These are phyloP conservation scores for Protodeltote pygarga DNA, from an alignment of 2,888 invertebrate genomes.

Conservation along the genomic window DNA sequence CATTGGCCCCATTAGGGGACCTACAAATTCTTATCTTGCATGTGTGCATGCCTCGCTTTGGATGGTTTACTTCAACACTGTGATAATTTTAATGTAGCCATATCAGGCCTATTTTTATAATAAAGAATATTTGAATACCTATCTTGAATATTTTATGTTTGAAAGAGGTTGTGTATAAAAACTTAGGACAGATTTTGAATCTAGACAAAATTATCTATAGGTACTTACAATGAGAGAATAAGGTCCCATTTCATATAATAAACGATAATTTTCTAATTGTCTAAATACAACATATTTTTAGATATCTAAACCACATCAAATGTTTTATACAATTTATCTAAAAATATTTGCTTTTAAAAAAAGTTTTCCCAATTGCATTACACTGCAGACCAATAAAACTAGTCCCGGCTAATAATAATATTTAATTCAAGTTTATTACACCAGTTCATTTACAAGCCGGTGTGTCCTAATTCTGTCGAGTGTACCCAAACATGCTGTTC, in stretches of 20 bases:
- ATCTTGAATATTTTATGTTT: not conserved
- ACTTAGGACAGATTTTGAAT: constrained; percentile 1
- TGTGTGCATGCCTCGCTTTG: constrained; percentile 52
- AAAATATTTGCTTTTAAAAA: not conserved
- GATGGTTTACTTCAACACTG: constrained; percentile 36
- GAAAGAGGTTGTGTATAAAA: constrained; percentile 8
- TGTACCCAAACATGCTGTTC: constrained; percentile 40
- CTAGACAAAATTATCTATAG: not conserved
- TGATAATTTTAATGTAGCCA: constrained; percentile 34
- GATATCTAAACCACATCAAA: not conserved
- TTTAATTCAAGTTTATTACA: constrained; percentile 38
- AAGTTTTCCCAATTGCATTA: not conserved
- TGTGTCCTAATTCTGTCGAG: constrained; percentile 40
- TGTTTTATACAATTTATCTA: not conserved
- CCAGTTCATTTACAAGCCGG: constrained; percentile 38
- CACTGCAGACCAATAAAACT: constrained; percentile 8
- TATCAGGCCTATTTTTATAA: not conserved
- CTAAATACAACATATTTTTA: not conserved
- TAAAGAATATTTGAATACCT: not conserved
- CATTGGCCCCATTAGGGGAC: constrained; percentile 81
- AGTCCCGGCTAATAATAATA: constrained; percentile 34
- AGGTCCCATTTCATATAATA: constrained; percentile 9
- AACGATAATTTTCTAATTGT: not conserved
- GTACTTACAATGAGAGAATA: not conserved
- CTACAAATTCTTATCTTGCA: constrained; percentile 80